Conservation (phyloP, 2,797 vertebrate species). For the Scarus forsteni region DNA sequence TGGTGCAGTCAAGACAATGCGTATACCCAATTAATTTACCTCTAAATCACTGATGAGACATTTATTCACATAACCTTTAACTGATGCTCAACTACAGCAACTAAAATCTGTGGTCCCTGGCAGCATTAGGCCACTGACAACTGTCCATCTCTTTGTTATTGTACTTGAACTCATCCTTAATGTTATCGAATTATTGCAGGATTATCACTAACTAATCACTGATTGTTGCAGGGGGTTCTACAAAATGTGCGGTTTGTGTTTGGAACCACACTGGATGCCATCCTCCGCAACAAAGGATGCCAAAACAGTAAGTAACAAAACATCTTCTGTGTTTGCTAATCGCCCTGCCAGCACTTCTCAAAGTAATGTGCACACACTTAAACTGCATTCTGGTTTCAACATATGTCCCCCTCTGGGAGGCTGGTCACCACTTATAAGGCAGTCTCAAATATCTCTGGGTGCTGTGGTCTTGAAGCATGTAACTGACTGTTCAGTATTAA, state of each 20-base stretch:
- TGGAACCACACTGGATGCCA: constrained; percentile 94
- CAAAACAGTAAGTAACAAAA: constrained; percentile 90
- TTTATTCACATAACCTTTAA: too few relatives aligned
- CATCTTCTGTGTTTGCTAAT: constrained; percentile 21
- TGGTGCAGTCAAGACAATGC: too few relatives aligned
- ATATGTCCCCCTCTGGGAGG: constrained; percentile 5
- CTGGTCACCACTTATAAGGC: constrained; percentile 35
- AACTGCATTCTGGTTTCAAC: constrained; percentile 23
- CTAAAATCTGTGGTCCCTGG: too few relatives aligned
- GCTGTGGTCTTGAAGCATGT: constrained; percentile 30
- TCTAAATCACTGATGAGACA: too few relatives aligned
- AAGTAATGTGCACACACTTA: constrained; percentile 15
- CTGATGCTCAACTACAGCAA: too few relatives aligned
- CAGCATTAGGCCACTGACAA: too few relatives aligned
- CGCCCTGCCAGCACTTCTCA: constrained; percentile 24
- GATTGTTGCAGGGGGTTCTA: constrained; percentile 90
- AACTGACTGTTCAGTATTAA: constrained; percentile 2
- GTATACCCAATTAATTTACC: too few relatives aligned
- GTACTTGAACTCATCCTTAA: too few relatives aligned
- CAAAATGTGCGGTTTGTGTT: constrained; percentile 98
- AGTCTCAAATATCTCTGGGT: constrained; percentile 34
- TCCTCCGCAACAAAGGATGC: constrained; percentile 98
- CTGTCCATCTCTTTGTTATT: too few relatives aligned
- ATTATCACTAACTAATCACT: constrained; percentile 23
- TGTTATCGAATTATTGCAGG: too few relatives aligned